Conservation (phyloP, 2,888 invertebrate genomes). For the Drosophila phalerata region DNA sequence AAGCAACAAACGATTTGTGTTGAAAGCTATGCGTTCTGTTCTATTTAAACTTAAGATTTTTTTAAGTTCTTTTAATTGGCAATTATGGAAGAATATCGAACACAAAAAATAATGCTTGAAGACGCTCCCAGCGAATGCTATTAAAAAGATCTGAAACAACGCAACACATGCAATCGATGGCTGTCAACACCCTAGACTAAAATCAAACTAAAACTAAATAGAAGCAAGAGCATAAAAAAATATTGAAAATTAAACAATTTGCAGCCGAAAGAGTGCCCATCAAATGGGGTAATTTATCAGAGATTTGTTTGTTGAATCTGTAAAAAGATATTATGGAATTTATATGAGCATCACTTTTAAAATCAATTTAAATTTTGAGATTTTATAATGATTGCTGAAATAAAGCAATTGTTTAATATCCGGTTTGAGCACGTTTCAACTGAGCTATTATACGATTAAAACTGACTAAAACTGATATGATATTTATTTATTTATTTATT, state of each 20-base stretch:
- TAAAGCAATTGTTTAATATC: slow-evolving; percentile 5
- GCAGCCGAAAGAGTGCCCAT: slow-evolving; percentile 25
- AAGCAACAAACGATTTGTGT: slow-evolving; percentile 54
- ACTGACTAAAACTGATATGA: no score
- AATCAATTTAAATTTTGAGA: background rate
- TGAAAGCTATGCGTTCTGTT: slow-evolving; percentile 73
- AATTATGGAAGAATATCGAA: slow-evolving; percentile 59
- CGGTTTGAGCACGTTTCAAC: background rate
- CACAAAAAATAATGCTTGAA: slow-evolving; percentile 57
- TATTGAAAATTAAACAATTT: slow-evolving; percentile 48
- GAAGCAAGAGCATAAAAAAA: slow-evolving; percentile 35
- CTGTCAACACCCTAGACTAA: slow-evolving; percentile 67
- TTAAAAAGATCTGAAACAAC: slow-evolving; percentile 55
- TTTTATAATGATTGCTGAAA: slow-evolving; percentile 9
- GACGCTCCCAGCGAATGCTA: slow-evolving; percentile 53
- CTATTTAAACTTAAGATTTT: slow-evolving; percentile 62
- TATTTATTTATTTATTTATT: no score
- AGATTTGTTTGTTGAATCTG: slow-evolving; percentile 32
- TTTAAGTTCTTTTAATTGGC: slow-evolving; percentile 67
- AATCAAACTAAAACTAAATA: slow-evolving; percentile 42
- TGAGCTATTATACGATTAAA: background rate
- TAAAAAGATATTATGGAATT: slow-evolving; percentile 43
- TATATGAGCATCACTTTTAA: slow-evolving; percentile 23
- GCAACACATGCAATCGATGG: slow-evolving; percentile 64
- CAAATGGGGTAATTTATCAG: slow-evolving; percentile 34